These are phyloP conservation scores for Chymomyza caudatula DNA, from an alignment of 2,888 invertebrate species.

Conservation along the genomic window DNA sequence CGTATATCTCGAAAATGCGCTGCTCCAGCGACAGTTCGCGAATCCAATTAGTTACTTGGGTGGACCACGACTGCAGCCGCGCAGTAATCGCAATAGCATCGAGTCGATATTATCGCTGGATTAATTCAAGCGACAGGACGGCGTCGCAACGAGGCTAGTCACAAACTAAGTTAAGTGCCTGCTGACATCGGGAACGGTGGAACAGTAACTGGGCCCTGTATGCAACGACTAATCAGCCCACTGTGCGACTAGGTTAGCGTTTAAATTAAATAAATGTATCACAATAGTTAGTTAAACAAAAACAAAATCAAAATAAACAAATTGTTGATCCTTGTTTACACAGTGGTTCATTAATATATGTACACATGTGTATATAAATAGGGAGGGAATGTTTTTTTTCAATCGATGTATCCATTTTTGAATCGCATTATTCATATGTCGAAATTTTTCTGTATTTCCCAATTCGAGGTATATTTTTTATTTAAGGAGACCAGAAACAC, in stretches of 20 bases:
- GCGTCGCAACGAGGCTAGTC: conserved; percentile 34
- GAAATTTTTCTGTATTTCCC: too few species aligned
- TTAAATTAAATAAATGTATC: not conserved
- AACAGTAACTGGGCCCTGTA: not conserved
- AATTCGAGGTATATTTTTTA: too few species aligned
- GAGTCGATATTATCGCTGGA: conserved; percentile 85
- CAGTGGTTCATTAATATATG: too few species aligned
- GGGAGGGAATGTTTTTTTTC: too few species aligned
- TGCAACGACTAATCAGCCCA: not conserved
- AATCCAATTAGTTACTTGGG: conserved; percentile 86
- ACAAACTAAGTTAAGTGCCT: conserved; percentile 28
- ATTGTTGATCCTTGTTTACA: not conserved
- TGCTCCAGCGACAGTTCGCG: conserved; percentile 78
- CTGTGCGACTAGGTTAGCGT: not conserved
- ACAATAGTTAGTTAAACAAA: not conserved
- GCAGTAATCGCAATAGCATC: conserved; percentile 80
- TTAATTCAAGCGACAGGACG: conserved; percentile 61
- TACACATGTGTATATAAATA: too few species aligned
- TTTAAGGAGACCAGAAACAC: too few species aligned
- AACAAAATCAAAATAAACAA: not conserved
- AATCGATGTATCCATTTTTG: too few species aligned
- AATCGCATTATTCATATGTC: too few species aligned
- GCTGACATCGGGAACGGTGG: not conserved
- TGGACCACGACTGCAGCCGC: conserved; percentile 80
- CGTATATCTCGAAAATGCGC: conserved; percentile 72